Evolutionary conservation across 2,888 invertebrate genomes (phyloP), one percentile per base, ranked within the genome.

Genomic region (Corbicula japonica): DNA sequence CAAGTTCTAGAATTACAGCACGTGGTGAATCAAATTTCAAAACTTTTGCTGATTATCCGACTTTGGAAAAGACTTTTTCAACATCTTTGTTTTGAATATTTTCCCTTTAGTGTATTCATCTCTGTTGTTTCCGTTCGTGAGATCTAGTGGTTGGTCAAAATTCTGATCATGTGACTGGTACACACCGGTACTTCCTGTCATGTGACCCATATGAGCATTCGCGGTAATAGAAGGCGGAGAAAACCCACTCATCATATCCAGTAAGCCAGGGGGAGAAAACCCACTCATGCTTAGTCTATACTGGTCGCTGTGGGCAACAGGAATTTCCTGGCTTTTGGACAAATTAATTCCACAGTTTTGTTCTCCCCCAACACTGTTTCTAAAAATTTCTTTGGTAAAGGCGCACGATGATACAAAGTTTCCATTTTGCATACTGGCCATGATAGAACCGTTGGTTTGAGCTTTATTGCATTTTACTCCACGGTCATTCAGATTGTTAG

Each of bases 81-180:
- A 66, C 65, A 83, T 66, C 76, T 83, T 83, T 0, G 83, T 83
- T 66, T 83, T 83, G 54, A 83, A 83, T 30, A 83, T 83, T 62
- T 80, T 83, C 28, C 83, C 83, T 41, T 83, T 83, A 18, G 73
- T 83, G 52, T 80, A 80, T 56, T 80, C 80, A 5, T 77, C 75
- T 8, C 75, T 48, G 2, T 65, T 30, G 30, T 69, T 79, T 34
- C 70, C 75, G 63, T 83, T 86, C 10, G 83, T 79, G 41, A 86
- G 61, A 63, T 86, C 84, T 23, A 86, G 63, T 4, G 86, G 84
- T 75, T 86, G 84, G 68, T 84, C 86, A 32, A 69, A 70, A 21
- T 46, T 63, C 26, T 68, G 70, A 28, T 73, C 75, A 56, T 68
- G 65, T 21, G 60, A 65, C 56, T 52, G 23, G 44, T 70, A 70